Evolutionary conservation across 2,113 vertebrate genomes (phyloP).

Genomic region (Phrynosoma blainvillii): DNA sequence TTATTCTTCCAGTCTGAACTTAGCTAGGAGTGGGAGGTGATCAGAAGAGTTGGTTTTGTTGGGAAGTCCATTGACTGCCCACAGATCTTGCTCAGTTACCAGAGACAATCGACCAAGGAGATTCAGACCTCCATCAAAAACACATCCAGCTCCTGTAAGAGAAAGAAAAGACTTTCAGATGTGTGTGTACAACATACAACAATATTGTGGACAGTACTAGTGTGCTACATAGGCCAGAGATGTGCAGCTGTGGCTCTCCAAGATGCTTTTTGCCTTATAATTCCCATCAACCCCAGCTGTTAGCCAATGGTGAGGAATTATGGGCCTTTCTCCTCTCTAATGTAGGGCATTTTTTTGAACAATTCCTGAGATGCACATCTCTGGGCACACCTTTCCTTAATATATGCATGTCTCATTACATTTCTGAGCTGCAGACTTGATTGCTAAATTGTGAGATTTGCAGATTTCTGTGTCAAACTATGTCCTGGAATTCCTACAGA

Average conservation of each 20-base stretch:
- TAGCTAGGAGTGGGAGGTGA: conserved; percentile 90
- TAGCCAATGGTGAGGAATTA: not conserved
- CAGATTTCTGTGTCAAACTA: not conserved
- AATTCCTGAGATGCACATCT: too few relatives aligned
- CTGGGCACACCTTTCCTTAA: too few relatives aligned
- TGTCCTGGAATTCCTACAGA: not conserved
- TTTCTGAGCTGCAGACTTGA: too few relatives aligned
- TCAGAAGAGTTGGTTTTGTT: conserved; percentile 91
- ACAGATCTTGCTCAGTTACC: conserved; percentile 84
- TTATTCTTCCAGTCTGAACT: conserved; percentile 85
- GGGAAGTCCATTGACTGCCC: conserved; percentile 87
- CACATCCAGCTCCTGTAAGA: conserved; percentile 65
- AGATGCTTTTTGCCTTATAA: not conserved
- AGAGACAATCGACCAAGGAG: conserved; percentile 88
- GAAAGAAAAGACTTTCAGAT: conserved; percentile 21
- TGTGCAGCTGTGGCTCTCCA: too few relatives aligned
- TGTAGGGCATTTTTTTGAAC: too few relatives aligned
- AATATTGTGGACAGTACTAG: not conserved
- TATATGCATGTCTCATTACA: too few relatives aligned
- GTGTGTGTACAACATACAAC: not conserved
- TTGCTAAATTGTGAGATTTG: not conserved
- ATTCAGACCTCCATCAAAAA: conserved; percentile 80
- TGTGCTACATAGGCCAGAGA: not conserved
- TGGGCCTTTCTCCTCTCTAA: too few relatives aligned
- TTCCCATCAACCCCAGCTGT: too few relatives aligned